Base-by-base conservation (phyloP, 2,113 vertebrate genomes). In the Carassius gibelio region DNA sequence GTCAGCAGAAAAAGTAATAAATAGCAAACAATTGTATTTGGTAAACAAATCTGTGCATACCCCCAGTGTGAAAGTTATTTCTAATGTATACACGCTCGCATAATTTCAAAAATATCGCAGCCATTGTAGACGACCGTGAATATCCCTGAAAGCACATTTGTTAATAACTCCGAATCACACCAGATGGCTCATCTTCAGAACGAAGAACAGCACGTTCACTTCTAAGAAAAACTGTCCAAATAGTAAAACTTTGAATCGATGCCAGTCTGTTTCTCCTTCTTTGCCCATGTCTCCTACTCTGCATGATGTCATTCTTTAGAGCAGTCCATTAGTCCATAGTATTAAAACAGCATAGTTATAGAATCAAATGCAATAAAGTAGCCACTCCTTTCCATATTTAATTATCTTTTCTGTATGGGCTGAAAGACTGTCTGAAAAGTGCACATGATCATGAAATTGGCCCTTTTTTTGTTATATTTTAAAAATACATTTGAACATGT, bases 221-320 rank as follows among this genome's bases (percentile, higher is more conserved):
- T 71, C 68, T n/a, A 71, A 71, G 36, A 42, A 71, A 71, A 71
- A n/a, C 68, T n/a, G 68, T 71, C 19, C 68, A n/a, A 6, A 42
- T 42, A 42, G 68, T 13, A 38, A 9, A 71, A 71, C 19, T n/a
- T 17, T 71, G 9, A n/a, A 42, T 71, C 68, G 2, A 42, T 42
- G 19, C 36, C 68, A 42, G 38, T 71, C 30, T 9, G 15, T 68
- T 68, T 68, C 36, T 71, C 34, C 36, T 8, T 1, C 68, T 38
- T 17, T 71, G 15, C 68, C 38, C 38, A 42, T 42, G 6, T 68
- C 34, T 69, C 66, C 34, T 8, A 4, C 66, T 38, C 66, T 69
- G 15, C 30, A 38, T 36, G 30, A 19, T 69, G 34, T 69, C 34
- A 38, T 17, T 8, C 15, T 19, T 68, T 17, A 34, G 14, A 17